Evolutionary conservation across 2,113 vertebrate genomes (phyloP).

Genomic region (Triplophysa siluroides): DNA sequence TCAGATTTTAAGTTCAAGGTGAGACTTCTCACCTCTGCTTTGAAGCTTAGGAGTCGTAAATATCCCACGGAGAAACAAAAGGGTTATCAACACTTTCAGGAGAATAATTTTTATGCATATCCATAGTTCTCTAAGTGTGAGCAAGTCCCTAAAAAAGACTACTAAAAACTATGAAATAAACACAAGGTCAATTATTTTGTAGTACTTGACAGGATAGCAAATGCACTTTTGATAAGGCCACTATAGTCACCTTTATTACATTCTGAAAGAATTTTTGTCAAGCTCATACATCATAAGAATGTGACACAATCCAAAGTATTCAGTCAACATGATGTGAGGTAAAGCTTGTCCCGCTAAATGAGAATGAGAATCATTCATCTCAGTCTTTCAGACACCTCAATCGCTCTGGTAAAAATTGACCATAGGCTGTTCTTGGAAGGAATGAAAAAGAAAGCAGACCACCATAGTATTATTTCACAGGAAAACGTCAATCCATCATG

Average conservation of each 20-base stretch:
- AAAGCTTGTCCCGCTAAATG: constrained; percentile 27
- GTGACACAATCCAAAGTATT: not conserved
- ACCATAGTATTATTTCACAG: constrained; percentile 56
- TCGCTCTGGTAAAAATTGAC: constrained; percentile 43
- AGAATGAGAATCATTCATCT: constrained; percentile 36
- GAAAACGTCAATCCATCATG: constrained; percentile 55
- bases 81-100: too few relatives aligned
- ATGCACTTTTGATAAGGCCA: not conserved
- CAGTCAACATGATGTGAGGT: constrained; percentile 5
- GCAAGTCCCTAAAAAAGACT: too few relatives aligned
- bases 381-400: constrained; percentile 38
- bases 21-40: too few relatives aligned
- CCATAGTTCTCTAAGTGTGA: too few relatives aligned
- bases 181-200: not conserved
- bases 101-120: too few relatives aligned
- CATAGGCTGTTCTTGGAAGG: constrained; percentile 56
- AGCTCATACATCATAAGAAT: not conserved
- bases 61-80: too few relatives aligned
- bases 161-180: too few relatives aligned
- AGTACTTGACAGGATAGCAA: not conserved
- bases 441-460: constrained; percentile 60
- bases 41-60: too few relatives aligned
- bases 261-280: not conserved
- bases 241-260: not conserved
- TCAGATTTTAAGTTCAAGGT: too few relatives aligned